phyloP scores from a whole-genome alignment of 1,140 invertebrate genomes.

The Sarcophaga peregrina region DNA sequence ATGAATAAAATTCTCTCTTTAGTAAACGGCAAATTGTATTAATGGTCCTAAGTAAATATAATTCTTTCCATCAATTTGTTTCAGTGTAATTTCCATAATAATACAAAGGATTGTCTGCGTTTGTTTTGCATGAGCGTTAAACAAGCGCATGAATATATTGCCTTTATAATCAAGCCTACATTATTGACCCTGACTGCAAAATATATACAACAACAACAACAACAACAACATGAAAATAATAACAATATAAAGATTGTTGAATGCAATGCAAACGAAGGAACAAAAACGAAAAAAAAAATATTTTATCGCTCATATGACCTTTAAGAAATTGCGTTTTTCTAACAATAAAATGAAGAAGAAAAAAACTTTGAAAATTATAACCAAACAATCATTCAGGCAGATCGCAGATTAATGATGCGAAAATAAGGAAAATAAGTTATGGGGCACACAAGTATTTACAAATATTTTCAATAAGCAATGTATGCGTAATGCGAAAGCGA shows the following conservation, averaged over 20 bases:
- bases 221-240: not conserved
- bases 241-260: not conserved
- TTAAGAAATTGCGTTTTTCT: constrained; percentile 23
- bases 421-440: no score
- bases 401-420: not conserved
- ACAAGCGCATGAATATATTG: not conserved
- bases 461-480: no score
- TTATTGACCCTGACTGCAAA: constrained; percentile 18
- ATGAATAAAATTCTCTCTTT: no score
- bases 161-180: constrained; percentile 10
- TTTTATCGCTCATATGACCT: constrained; percentile 20
- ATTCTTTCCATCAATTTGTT: not conserved
- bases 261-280: not conserved
- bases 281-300: not conserved
- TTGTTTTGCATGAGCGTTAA: not conserved
- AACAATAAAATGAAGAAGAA: constrained; percentile 17
- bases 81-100: not conserved
- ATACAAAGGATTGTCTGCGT: not conserved
- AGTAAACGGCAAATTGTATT: no score
- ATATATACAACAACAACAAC: not conserved
- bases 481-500: no score
- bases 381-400: not conserved
- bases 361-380: not conserved
- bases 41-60: no score
- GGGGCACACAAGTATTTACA: no score